A percentile compares a stretch with the other conserved stretches of the same genome.
Conservation (phyloP, 2,797 vertebrate species). For the Helostoma temminkii region DNA sequence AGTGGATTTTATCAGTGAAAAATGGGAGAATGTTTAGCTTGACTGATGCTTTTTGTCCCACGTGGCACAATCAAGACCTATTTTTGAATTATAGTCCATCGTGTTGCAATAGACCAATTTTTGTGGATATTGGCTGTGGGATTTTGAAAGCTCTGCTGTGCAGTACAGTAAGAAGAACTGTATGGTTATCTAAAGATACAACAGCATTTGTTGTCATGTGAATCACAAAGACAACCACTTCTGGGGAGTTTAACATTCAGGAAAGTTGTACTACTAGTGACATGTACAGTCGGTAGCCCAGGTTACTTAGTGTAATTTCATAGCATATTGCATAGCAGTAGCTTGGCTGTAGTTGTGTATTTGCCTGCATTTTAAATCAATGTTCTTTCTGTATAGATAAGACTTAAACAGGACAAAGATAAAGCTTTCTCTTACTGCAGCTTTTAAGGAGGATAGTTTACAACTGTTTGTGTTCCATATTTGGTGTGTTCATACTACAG, state of each 20-base stretch:
- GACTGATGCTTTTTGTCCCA: slow-evolving; percentile 84
- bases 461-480: slow-evolving; percentile 2
- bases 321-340: no score
- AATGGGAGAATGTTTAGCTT: slow-evolving; percentile 78
- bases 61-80: slow-evolving; percentile 82
- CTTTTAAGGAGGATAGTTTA: slow-evolving; percentile 10
- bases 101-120: slow-evolving; percentile 74
- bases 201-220: slow-evolving; percentile 33
- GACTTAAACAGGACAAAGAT: neutral
- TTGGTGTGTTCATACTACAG: neutral
- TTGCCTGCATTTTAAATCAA: neutral
- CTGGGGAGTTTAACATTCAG: slow-evolving; percentile 5
- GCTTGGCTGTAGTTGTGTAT: neutral
- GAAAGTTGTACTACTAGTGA: slow-evolving; percentile 13
- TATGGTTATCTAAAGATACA: slow-evolving; percentile 51
- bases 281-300: neutral
- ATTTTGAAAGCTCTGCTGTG: slow-evolving; percentile 65
- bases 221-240: slow-evolving; percentile 27
- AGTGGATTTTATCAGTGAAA: slow-evolving; percentile 85
- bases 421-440: neutral
- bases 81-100: slow-evolving; percentile 79
- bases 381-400: neutral
- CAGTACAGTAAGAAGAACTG: slow-evolving; percentile 46
- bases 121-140: slow-evolving; percentile 78
- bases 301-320: no score